Conservation (phyloP, 2,888 invertebrate genomes). For the Tetropium fuscum region DNA sequence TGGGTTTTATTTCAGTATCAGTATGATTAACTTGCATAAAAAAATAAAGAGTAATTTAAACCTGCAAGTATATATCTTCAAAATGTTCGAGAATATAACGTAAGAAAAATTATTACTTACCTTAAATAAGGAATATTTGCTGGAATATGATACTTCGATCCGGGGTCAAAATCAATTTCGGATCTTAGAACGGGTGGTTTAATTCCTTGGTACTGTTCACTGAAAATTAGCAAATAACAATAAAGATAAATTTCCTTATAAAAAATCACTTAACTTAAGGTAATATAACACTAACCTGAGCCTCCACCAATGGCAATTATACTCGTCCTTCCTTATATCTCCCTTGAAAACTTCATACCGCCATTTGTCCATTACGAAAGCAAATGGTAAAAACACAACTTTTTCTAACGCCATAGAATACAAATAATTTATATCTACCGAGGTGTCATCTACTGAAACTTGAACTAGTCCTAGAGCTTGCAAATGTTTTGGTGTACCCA, state of each 20-base stretch:
- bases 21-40: too few species aligned
- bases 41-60: too few species aligned
- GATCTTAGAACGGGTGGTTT: constrained; percentile 88
- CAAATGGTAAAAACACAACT: constrained; percentile 85
- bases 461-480: constrained; percentile 85
- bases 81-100: background rate
- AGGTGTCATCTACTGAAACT: constrained; percentile 83
- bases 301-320: constrained; percentile 92
- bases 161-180: constrained; percentile 92
- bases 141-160: constrained; percentile 92
- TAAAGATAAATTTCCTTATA: background rate
- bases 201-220: constrained; percentile 86
- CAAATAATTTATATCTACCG: constrained; percentile 87
- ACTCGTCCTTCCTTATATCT: constrained; percentile 78
- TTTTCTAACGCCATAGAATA: constrained; percentile 90
- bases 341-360: constrained; percentile 88
- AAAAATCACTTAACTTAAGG: background rate
- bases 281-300: constrained; percentile 70
- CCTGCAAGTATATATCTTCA: too few species aligned
- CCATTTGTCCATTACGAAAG: constrained; percentile 87
- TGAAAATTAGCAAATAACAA: constrained; percentile 57
- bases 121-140: constrained; percentile 91
- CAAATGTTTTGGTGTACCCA: constrained; percentile 86
- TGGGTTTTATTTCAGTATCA: too few species aligned
- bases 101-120: constrained; percentile 69